A percentile compares a stretch with the other conserved stretches of the same genome.
phyloP scores from a whole-genome alignment of 2,113 vertebrate species.

The Atherinomorus stipes region DNA sequence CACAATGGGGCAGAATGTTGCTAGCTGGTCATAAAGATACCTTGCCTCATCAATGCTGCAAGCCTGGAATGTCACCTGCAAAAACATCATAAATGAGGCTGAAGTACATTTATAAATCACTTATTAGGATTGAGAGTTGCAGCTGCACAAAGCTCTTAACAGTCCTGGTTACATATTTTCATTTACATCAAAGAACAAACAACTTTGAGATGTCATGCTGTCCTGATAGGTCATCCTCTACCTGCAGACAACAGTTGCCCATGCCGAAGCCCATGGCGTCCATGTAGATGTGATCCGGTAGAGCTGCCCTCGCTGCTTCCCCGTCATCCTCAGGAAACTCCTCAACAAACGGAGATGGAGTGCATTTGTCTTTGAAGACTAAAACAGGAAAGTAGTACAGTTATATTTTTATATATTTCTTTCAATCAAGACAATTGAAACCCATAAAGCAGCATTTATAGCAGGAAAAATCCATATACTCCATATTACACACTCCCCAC shows the following conservation, averaged over 20 bases:
- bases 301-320: slow-evolving; percentile 86
- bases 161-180: background rate
- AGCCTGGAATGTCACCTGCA: slow-evolving; percentile 97
- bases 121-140: slow-evolving; percentile 32
- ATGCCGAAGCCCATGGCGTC: slow-evolving; percentile 99
- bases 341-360: slow-evolving; percentile 91
- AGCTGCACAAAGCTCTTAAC: background rate
- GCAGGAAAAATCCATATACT: background rate
- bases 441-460: background rate
- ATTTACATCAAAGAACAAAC: background rate
- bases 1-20: slow-evolving; percentile 97
- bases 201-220: background rate
- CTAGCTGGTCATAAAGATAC: slow-evolving; percentile 97
- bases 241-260: slow-evolving; percentile 99
- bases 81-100: slow-evolving; percentile 53
- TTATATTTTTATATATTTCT: background rate
- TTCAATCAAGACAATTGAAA: background rate
- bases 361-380: slow-evolving; percentile 96
- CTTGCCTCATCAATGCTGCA: slow-evolving; percentile 98
- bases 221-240: slow-evolving; percentile 53
- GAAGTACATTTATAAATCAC: slow-evolving; percentile 69
- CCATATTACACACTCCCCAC: background rate
- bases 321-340: slow-evolving; percentile 90
- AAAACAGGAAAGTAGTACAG: slow-evolving; percentile 13
- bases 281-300: slow-evolving; percentile 97